Evolutionary conservation across 2,888 invertebrate species (phyloP).

Genomic region (Habroteleia sp.): DNA sequence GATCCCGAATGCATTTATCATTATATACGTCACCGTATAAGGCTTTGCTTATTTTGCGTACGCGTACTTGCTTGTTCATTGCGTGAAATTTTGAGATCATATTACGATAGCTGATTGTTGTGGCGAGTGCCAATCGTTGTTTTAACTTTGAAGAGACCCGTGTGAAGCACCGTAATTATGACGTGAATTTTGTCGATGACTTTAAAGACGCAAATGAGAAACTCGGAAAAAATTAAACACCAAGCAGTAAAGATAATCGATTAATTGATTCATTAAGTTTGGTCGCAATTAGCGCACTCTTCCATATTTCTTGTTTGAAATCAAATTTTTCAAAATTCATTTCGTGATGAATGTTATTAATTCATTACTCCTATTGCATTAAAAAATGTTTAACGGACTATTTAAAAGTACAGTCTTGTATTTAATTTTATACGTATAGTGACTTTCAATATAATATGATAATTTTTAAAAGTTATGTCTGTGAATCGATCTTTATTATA

Average conservation of each 20-base stretch:
- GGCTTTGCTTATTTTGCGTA: conserved; percentile 21
- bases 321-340: too few relatives aligned
- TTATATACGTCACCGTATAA: conserved; percentile 37
- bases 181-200: conserved; percentile 26
- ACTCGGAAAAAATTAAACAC: not conserved
- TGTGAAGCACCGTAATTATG: conserved; percentile 40
- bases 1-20: conserved; percentile 75
- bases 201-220: conserved; percentile 8
- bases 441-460: too few relatives aligned
- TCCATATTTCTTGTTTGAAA: too few relatives aligned
- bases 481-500: too few relatives aligned
- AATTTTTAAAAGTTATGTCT: too few relatives aligned
- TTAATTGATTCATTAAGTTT: conserved; percentile 5
- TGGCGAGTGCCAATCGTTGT: conserved; percentile 32
- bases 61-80: conserved; percentile 54
- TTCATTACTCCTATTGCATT: too few relatives aligned
- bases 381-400: too few relatives aligned
- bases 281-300: too few relatives aligned
- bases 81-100: conserved; percentile 52
- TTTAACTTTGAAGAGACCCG: conserved; percentile 39
- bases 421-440: too few relatives aligned
- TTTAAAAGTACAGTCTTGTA: too few relatives aligned
- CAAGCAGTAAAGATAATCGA: conserved; percentile 4
- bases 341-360: too few relatives aligned
- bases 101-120: conserved; percentile 52